These are phyloP conservation scores for Brachypteracias leptosomus DNA, from an alignment of 2,113 vertebrate species.

Conservation along the genomic window DNA sequence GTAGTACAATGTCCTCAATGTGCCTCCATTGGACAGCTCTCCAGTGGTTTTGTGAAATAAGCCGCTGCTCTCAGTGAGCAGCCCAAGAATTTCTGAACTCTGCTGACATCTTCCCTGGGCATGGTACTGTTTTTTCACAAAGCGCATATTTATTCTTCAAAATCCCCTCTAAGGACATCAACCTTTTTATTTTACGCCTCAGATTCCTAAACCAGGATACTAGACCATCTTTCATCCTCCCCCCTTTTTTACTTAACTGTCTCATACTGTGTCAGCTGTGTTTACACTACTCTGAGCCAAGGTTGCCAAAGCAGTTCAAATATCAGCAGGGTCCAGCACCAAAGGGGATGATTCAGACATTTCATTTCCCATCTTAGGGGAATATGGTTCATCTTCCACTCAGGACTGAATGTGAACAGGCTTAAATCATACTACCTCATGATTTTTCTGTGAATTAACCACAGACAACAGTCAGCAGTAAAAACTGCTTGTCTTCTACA, in stretches of 20 bases:
- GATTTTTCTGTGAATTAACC: neutral
- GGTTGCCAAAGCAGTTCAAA: neutral
- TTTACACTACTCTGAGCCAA: neutral
- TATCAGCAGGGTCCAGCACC: neutral
- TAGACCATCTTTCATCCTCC: neutral
- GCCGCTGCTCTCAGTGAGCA: neutral
- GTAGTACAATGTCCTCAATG: neutral
- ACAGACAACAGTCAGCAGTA: neutral
- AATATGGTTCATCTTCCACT: neutral
- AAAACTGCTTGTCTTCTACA: neutral
- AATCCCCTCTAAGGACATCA: neutral
- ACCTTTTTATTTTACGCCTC: neutral
- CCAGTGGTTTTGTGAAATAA: neutral
- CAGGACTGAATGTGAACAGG: neutral
- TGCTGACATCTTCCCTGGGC: neutral
- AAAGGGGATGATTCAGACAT: neutral
- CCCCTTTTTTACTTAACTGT: neutral
- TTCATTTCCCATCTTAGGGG: neutral
- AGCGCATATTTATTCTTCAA: neutral
- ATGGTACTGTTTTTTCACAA: neutral
- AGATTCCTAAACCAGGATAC: neutral
- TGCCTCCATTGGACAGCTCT: neutral
- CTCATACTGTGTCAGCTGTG: neutral
- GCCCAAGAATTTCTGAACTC: neutral
- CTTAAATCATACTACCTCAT: neutral